Evolutionary conservation across 2,113 vertebrate genomes (phyloP), one percentile per base, ranked within the genome.

Genomic region (Lycocorax pyrrhopterus): DNA sequence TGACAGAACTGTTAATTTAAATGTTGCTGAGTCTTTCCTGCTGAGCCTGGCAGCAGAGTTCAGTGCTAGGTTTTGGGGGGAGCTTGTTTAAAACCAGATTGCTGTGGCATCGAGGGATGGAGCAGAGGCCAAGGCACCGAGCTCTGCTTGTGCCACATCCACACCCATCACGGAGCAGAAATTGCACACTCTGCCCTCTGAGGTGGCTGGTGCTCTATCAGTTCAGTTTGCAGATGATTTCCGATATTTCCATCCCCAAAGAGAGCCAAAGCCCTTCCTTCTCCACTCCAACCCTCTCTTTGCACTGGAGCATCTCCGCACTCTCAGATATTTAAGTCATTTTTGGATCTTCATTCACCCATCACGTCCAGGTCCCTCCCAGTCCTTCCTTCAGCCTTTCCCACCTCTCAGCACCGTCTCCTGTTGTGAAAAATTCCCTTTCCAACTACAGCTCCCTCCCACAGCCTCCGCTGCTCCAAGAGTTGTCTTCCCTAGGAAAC

Each of bases 391-490:
- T 30, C 53, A 52, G 3, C 76, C 67, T 66, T 55, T 27, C 39
- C 39, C 80, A 39, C 13, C 37, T 52, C 87, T 4, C 3, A 7
- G 29, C 1, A 13, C 67, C 4, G 6, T 49, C 52, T 58, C 39
- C 62, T 32, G 12, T 8, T 20, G 51, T 8, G 13, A 7, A 52
- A 46, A 53, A 49, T 39, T 29, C 39, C 66, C 30, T 47, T 32
- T 8, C 47, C 41, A 66, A 0, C 39, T 13, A 0, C 39, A 10
- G 23, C 53, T 60, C 33, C 41, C n/a, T 27, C 8, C 41, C 51
- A 16, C 6, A 1, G 23, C 5, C 75, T 25, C 43, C 6, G 0
- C 49, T 41, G 1, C 7, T 10, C 2, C 16, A 21, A 3, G 84
- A 52, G 32, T 16, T 33, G 14, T 29, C 72, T 51, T 39, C 53